Base-by-base conservation (phyloP, 2,113 vertebrate genomes). In the Odocoileus hemionus region DNA sequence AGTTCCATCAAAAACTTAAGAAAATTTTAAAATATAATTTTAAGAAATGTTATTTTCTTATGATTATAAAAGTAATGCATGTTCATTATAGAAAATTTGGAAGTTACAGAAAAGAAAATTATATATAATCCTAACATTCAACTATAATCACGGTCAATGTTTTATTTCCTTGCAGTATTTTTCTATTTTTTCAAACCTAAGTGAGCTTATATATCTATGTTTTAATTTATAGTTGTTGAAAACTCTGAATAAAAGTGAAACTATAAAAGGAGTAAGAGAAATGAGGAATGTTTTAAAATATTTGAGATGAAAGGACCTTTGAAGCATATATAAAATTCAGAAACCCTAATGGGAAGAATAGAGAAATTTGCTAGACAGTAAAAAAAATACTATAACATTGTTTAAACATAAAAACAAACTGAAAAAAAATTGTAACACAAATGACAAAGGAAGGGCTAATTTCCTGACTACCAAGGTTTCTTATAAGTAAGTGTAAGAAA, bases 121-220 rank as follows among this genome's bases (percentile, higher is more conserved):
- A 43, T 86, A 43, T 70, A 79, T 47, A 78, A 79, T 67, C 7
- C 19, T 85, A 60, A 45, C 43, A 47, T 89, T 70, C 14, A 79
- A 6, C 14, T 79, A 33, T 70, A 92, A 86, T 70, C 52, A 79
- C 5, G 14, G 36, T 82, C 70, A 79, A 5, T 93, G 15, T 86
- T 95, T 94, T 93, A 58, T 95, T 96, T 92, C 43, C 54, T 91
- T 93, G 52, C 17, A 47, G 11, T 74, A 36, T 74, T 90, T 97
- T 93, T 90, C 4, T 4, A 13, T 89, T 85, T 80, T 50, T 80
- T 80, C 33, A 61, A 55, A 39, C 30, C 36, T 78, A 78, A 13
- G 76, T 70, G 43, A 90, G 28, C 26, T 86, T 89, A 55, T 79
- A 54, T 83, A 52, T 93, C 57, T 86, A 45, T 7, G 60, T 93